Conservation (phyloP, 1,140 invertebrate genomes). For the Goniozus legneri region DNA sequence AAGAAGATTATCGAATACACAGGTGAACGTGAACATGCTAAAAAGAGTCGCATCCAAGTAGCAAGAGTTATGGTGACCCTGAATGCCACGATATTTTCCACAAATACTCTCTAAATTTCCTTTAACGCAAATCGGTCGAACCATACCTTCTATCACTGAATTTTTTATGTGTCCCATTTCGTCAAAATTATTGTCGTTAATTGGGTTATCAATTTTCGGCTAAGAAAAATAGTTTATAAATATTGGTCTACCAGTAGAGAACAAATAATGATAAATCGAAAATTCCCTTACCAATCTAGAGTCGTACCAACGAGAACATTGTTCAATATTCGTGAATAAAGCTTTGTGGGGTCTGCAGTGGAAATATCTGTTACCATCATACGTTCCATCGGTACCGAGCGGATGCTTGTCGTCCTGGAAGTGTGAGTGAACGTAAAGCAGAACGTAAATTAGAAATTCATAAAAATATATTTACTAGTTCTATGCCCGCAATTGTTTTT, state of each 20-base stretch:
- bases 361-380: slow-evolving; percentile 70
- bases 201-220: slow-evolving; percentile 15
- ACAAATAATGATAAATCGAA: too few relatives aligned
- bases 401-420: slow-evolving; percentile 64
- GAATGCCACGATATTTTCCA: slow-evolving; percentile 84
- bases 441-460: slow-evolving; percentile 1
- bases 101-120: slow-evolving; percentile 66
- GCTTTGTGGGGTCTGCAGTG: slow-evolving; percentile 67
- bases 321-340: slow-evolving; percentile 72
- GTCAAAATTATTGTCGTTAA: too few relatives aligned
- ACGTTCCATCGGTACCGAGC: slow-evolving; percentile 70
- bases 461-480: slow-evolving; percentile 57
- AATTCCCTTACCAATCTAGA: slow-evolving; percentile 65
- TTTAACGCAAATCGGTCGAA: slow-evolving; percentile 69
- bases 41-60: slow-evolving; percentile 96
- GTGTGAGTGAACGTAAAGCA: slow-evolving; percentile 48
- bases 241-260: too few relatives aligned
- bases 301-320: slow-evolving; percentile 73
- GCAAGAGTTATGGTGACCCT: slow-evolving; percentile 97
- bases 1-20: slow-evolving; percentile 87
- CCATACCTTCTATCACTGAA: slow-evolving; percentile 72
- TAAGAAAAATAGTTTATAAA: too few relatives aligned
- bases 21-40: slow-evolving; percentile 94
- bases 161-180: slow-evolving; percentile 67
- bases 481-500: slow-evolving; percentile 64